Evolutionary conservation across 2,113 vertebrate genomes (phyloP).

Genomic region (Forbesichthys agassizii): DNA sequence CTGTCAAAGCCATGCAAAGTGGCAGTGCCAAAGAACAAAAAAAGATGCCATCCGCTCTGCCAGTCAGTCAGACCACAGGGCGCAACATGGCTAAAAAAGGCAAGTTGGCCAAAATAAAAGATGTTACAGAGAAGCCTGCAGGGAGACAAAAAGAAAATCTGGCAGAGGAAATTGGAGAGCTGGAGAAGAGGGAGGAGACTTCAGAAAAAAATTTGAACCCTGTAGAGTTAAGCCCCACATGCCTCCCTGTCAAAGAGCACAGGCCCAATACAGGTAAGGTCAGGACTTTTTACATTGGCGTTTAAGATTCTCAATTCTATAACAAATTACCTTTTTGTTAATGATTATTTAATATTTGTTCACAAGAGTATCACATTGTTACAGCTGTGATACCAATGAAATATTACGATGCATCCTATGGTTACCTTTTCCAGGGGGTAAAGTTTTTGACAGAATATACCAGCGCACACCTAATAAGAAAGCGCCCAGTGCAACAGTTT

Average conservation of each 20-base stretch:
- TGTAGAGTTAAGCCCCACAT: constrained; percentile 31
- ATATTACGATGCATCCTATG: background rate
- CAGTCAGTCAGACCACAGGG: background rate
- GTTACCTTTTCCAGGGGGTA: constrained; percentile 41
- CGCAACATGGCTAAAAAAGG: constrained; percentile 20
- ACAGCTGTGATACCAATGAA: background rate
- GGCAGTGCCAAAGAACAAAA: constrained; percentile 11
- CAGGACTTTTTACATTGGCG: background rate
- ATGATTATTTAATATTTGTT: no score
- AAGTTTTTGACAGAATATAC: constrained; percentile 50
- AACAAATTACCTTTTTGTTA: no score
- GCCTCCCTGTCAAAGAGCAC: constrained; percentile 14
- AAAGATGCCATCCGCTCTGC: background rate
- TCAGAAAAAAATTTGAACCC: constrained; percentile 6
- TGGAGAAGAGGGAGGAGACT: constrained; percentile 13
- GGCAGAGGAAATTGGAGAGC: constrained; percentile 12
- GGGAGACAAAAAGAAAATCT: constrained; percentile 11
- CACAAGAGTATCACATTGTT: no score
- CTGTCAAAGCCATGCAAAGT: constrained; percentile 15
- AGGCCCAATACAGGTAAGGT: constrained; percentile 48
- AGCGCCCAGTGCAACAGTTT: background rate
- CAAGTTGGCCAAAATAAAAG: background rate
- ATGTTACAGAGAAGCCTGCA: background rate
- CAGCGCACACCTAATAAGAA: constrained; percentile 1
- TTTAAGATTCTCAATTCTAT: background rate